Percentiles rank a stretch among this genome's conserved stretches.
Evolutionary conservation across 1,140 invertebrate species (phyloP).

Genomic region (Hyles vespertilio): DNA sequence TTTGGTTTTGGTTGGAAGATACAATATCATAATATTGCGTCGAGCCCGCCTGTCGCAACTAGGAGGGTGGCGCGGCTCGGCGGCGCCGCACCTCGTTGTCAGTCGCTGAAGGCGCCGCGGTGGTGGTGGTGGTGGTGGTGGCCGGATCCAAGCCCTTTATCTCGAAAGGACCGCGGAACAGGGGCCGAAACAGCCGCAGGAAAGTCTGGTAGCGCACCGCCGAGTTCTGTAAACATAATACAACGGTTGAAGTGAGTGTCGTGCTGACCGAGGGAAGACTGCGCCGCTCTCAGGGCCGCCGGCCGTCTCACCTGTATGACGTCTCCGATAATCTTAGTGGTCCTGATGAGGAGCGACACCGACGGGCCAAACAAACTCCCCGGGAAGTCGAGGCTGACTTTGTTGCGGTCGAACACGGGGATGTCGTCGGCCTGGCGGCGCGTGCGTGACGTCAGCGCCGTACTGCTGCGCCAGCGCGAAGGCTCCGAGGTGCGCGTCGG

Average conservation of each 20-base stretch:
- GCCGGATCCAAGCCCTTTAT: constrained; percentile 79
- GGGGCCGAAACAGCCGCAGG: constrained; percentile 79
- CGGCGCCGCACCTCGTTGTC: constrained; percentile 51
- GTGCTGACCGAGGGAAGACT: not conserved
- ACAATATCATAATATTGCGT: not conserved
- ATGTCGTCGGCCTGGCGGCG: constrained; percentile 76
- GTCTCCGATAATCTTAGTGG: constrained; percentile 81
- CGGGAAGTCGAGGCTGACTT: constrained; percentile 80
- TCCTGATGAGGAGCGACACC: constrained; percentile 82
- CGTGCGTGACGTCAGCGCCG: constrained; percentile 1
- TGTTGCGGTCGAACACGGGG: constrained; percentile 81
- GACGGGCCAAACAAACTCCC: constrained; percentile 81
- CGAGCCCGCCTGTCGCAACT: not conserved
- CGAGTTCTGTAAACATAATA: constrained; percentile 78
- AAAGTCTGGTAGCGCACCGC: constrained; percentile 80
- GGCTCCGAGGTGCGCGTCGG: too few species aligned
- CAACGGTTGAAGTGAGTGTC: not conserved
- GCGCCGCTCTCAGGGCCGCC: too few species aligned
- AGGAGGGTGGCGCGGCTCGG: not conserved
- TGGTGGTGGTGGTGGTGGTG: constrained; percentile 72
- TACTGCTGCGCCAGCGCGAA: constrained; percentile 2
- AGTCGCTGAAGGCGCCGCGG: constrained; percentile 18
- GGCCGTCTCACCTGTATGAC: constrained; percentile 78
- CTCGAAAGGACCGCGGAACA: constrained; percentile 80
- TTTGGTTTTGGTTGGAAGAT: too few species aligned